Evolutionary conservation across 2,797 vertebrate genomes (phyloP), one percentile per base, ranked within the genome.

Genomic region (Sebastes umbrosus): DNA sequence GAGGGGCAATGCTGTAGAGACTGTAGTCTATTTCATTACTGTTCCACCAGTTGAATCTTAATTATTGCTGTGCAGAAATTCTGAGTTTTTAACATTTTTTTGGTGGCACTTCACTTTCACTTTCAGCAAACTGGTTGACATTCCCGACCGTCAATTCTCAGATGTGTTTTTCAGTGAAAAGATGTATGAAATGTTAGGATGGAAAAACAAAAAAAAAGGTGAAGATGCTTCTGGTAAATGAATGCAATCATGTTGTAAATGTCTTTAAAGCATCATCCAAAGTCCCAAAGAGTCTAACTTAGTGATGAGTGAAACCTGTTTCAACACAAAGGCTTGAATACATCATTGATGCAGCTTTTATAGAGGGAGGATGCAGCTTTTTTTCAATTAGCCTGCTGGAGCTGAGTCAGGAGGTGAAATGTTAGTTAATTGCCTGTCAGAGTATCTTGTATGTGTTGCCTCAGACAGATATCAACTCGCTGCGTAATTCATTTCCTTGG

Each of bases 191-290:
- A 79, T 69, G 59, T 80, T 68, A 67, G 7, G 22, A n/a, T 25
- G 58, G 57, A 50, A 36, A 74, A 77, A 82, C 69, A 70, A 79
- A 87, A 87, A 87, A 1, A 39, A 92, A 86, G 69, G 80, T 75
- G 84, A 84, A 83, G 24, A 62, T 36, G 71, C 67, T 55, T 2
- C 78, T 39, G 73, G 24, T 84, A 76, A 88, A 86, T 85, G 8
- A 79, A 87, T 88, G 76, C 73, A 87, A 82, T 87, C 70, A 50
- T 63, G 78, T 59, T 25, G 64, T 16, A 3, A 76, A 18, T 3
- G 1, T 82, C 68, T 65, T 73, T 60, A 34, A 69, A 86, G 73
- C 58, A 20, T 74, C 52, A 58, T 32, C 52, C 0, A 1, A 64
- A 79, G 25, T 73, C 25, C 31, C 6, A 64, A 55, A 69, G 50